Percentiles rank a stretch among this genome's conserved stretches.
Conservation (phyloP, 2,113 vertebrate species). For the Bujurquina vittata region DNA sequence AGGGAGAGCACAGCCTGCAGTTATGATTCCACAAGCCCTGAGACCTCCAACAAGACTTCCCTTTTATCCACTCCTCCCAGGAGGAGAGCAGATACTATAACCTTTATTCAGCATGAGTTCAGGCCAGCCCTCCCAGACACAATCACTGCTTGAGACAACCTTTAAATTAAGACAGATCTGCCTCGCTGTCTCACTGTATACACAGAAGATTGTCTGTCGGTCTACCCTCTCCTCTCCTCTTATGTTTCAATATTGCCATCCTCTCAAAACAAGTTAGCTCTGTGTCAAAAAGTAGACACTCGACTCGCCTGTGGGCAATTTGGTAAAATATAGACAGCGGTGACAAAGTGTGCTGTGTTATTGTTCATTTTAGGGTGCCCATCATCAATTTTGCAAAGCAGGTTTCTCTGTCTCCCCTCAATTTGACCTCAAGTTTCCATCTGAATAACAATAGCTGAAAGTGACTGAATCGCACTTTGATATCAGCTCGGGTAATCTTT, state of each 20-base stretch:
- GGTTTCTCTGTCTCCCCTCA: slow-evolving; percentile 22
- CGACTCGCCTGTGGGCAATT: slow-evolving; percentile 18
- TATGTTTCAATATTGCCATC: slow-evolving; percentile 61
- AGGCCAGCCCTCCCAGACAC: slow-evolving; percentile 55
- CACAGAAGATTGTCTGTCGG: slow-evolving; percentile 51
- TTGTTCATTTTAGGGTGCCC: slow-evolving; percentile 23
- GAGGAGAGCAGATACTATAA: slow-evolving; percentile 38
- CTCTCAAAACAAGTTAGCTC: slow-evolving; percentile 59
- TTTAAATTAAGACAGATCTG: slow-evolving; percentile 72
- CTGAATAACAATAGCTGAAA: slow-evolving; percentile 37
- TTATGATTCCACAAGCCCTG: slow-evolving; percentile 21
- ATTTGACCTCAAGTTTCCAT: slow-evolving; percentile 29
- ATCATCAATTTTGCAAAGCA: slow-evolving; percentile 57
- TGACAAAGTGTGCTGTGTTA: slow-evolving; percentile 3
- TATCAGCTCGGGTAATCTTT: neutral
- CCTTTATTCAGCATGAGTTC: slow-evolving; percentile 50
- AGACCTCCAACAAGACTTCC: slow-evolving; percentile 57
- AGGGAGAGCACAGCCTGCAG: slow-evolving; percentile 19
- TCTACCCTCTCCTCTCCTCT: slow-evolving; percentile 1
- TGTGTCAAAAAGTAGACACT: slow-evolving; percentile 33
- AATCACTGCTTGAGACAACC: slow-evolving; percentile 67
- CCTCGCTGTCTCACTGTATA: slow-evolving; percentile 37
- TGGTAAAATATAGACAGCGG: slow-evolving; percentile 23
- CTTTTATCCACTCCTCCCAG: slow-evolving; percentile 59
- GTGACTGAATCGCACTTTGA: neutral